Base-by-base conservation (phyloP, 1,140 invertebrate species). In the Lordiphosa stackelbergi region DNA sequence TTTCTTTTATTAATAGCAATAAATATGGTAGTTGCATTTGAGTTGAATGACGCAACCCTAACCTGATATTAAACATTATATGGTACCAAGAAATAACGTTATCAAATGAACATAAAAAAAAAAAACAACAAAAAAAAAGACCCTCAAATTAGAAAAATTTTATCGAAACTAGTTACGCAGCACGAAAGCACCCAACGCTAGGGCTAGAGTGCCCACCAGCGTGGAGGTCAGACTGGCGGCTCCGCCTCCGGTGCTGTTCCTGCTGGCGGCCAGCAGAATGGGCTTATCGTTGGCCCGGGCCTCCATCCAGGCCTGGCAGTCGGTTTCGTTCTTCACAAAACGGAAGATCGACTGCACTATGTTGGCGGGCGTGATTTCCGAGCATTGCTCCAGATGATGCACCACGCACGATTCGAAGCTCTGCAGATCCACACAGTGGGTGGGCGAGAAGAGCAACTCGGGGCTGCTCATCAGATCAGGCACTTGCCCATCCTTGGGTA, bases 311-410 rank as follows among this genome's bases (percentile, higher is more conserved):
- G 70, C 51, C 53, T 89, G 78, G 81, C 94, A 95, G 0, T 93
- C 93, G 8, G 93, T 93, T 8, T 91, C 90, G 73, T 92, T 92
- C 40, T 90, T 90, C 0, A 94, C 89, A 56, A 92, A 95, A 41
- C 92, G 93, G 70, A 95, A 93, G 34, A 95, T 89, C 2, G 93
- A 92, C 47, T 95, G 93, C 0, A 94, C 90, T 16, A 95, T 91
- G 71, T 95, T 95, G 16, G 92, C 93, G 0, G 94, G 92, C 0
- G 94, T 94, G 3, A 93, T 92, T 62, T 94, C 91, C 0, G 87
- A 69, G 68, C 94, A 95, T 9, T 88, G 89, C 81, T 93, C 92
- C 57, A 95, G 73, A 24, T 90, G 89, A 2, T 78, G 74, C 4
- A 94, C 91, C 0, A 93, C 88, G 73, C 94, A 95, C 0, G 53